These are phyloP conservation scores for Perca schrenkii DNA, from an alignment of 2,113 vertebrate genomes.

Conservation along the genomic window DNA sequence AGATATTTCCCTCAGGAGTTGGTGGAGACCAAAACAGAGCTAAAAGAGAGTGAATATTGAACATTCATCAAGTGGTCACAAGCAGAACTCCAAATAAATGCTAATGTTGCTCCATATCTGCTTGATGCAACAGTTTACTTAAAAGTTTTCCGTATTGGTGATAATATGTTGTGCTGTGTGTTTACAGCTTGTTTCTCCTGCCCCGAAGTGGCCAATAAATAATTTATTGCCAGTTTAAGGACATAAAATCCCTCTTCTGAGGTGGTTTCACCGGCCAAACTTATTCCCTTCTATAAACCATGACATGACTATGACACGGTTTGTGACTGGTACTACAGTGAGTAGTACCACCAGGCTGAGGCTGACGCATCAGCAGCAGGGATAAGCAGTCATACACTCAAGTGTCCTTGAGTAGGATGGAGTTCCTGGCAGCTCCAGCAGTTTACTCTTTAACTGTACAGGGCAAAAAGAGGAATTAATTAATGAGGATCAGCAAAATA, in stretches of 20 bases:
- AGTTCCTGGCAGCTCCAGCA: background rate
- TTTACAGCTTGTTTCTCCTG: background rate
- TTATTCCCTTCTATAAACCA: background rate
- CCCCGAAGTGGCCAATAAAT: background rate
- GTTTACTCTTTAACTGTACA: slow-evolving; percentile 4
- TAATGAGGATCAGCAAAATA: slow-evolving; percentile 8
- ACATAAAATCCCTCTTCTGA: background rate
- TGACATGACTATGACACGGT: background rate
- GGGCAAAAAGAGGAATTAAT: background rate
- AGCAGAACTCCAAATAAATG: background rate
- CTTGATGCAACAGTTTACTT: background rate
- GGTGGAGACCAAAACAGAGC: background rate
- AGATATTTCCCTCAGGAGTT: background rate
- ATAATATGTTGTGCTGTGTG: background rate
- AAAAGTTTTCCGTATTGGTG: background rate
- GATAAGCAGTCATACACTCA: background rate
- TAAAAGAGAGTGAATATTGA: background rate
- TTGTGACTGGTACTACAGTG: background rate
- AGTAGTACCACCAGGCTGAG: background rate
- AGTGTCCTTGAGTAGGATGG: background rate
- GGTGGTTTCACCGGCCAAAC: background rate
- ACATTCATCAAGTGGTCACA: background rate
- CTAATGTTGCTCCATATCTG: background rate
- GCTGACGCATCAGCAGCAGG: slow-evolving; percentile 2
- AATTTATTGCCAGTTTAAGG: background rate